Base-by-base conservation (phyloP, 53 echinoderm and acorn worm genomes). In the Actinopyga echinites region DNA sequence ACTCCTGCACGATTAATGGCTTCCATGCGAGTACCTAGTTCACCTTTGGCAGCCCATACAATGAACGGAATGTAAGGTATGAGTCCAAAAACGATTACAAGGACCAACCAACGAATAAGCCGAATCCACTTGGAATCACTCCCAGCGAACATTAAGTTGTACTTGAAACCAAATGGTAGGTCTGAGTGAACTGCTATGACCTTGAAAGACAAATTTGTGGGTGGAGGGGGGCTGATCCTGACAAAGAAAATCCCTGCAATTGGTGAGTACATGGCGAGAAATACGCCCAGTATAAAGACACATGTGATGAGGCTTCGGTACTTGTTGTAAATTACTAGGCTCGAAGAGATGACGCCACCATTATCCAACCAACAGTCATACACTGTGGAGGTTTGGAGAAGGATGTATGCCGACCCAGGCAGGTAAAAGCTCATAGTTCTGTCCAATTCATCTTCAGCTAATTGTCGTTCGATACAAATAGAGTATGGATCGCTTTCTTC, bases 141-240 rank as follows among this genome's bases (percentile, higher is more conserved):
- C n/a, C 64, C 84, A 53, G 89, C 75, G 82, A 89, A 93, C 56
- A 89, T 93, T 0, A 93, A 36, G 7, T 87, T 83, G 85, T 93
- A 93, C 52, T 96, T 96, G 0, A 91, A 85, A 65, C 96, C 96
- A 30, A 93, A 87, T 5, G 96, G 93, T 5, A 96, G 80, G 69
- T 96, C 96, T 35, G 96, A 83, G 30, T 84, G 85, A 28, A 96
- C 64, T 23, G 86, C 91, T 33, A 96, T 49, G 23, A 37, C 59
- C 4, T 60, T 28, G 9, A 43, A 36, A 6, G 28, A 40, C 62
- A 38, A 19, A 6, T 73, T 21, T 21, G 31, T 58, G 0, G 75
- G 59, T 2, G 75, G 85, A 17, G 31, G 75, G 19, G 75, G 63
- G 29, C 36, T 35, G 6, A 86, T 88, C 52, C 90, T 87, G 35